phyloP scores from a whole-genome alignment of 2,113 vertebrate genomes.

The Apteryx owenii region DNA sequence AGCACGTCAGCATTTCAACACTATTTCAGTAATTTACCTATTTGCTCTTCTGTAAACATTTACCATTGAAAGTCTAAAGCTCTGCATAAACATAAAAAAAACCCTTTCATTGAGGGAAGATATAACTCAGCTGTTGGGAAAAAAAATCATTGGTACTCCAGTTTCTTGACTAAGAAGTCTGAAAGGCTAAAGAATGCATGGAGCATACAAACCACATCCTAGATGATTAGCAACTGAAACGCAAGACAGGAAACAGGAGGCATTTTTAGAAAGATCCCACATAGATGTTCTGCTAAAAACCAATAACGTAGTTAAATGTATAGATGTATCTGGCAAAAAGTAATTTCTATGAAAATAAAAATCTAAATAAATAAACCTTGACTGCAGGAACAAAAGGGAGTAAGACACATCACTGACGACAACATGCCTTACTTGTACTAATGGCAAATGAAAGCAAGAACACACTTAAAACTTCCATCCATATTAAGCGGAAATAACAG shows the following conservation, averaged over 20 bases:
- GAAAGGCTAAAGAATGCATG: background rate
- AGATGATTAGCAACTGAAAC: background rate
- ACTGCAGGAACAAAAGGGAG: background rate
- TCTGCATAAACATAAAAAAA: no score
- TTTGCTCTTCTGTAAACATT: rapidly evolving
- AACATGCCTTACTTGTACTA: background rate
- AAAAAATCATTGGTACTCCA: background rate
- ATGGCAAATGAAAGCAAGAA: background rate
- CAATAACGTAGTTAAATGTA: background rate
- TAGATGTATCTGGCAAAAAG: background rate
- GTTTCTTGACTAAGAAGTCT: background rate
- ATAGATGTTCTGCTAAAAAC: background rate
- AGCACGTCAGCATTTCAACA: background rate
- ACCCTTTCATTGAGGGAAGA: background rate
- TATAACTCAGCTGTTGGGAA: background rate
- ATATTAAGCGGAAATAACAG: background rate
- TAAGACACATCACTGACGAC: background rate
- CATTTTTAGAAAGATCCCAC: background rate
- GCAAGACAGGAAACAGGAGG: background rate
- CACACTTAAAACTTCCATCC: background rate
- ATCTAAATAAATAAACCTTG: slow-evolving; percentile 1
- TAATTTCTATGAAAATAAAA: background rate
- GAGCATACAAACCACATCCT: background rate
- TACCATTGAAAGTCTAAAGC: background rate
- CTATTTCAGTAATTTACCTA: background rate